Evolutionary conservation across 92 coral and sea anemone genomes (phyloP).

Genomic region (Parazoanthus darwini): DNA sequence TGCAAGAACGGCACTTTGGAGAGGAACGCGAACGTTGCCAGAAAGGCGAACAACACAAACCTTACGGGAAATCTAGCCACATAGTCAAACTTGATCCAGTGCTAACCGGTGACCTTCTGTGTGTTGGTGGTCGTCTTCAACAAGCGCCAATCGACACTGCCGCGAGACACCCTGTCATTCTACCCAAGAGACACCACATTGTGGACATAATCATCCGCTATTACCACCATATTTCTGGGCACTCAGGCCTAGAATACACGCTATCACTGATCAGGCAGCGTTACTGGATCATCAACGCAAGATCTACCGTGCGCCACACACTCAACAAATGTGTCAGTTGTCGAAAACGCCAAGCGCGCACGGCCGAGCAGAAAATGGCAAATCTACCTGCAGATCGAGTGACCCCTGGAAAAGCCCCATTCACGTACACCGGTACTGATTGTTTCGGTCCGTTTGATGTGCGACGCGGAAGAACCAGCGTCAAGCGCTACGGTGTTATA

Average conservation of each 20-base stretch:
- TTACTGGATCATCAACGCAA: conserved; percentile 55
- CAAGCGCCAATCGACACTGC: conserved; percentile 35
- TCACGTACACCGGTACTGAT: conserved; percentile 19
- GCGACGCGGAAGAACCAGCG: conserved; percentile 53
- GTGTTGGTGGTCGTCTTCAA: conserved; percentile 48
- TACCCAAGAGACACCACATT: conserved; percentile 51
- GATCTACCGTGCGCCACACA: conserved; percentile 35
- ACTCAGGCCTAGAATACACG: conserved; percentile 58
- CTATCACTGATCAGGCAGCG: conserved; percentile 48
- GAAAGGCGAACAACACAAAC: conserved; percentile 1
- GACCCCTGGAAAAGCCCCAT: conserved; percentile 57
- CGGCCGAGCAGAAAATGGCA: conserved; percentile 69
- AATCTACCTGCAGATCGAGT: conserved; percentile 50
- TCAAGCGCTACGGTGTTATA: conserved; percentile 59
- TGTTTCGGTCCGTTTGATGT: conserved; percentile 49
- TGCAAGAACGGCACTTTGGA: conserved; percentile 33
- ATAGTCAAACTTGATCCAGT: not conserved
- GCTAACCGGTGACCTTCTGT: conserved; percentile 26
- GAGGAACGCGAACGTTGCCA: conserved; percentile 11
- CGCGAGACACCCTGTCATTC: conserved; percentile 31
- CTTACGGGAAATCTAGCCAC: not conserved
- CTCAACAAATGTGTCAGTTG: conserved; percentile 56
- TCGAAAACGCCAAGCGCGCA: conserved; percentile 54
- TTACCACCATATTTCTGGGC: conserved; percentile 55
- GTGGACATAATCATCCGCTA: conserved; percentile 42